Base-by-base conservation (phyloP, 2,797 vertebrate species). In the Petrocephalus sullivani region DNA sequence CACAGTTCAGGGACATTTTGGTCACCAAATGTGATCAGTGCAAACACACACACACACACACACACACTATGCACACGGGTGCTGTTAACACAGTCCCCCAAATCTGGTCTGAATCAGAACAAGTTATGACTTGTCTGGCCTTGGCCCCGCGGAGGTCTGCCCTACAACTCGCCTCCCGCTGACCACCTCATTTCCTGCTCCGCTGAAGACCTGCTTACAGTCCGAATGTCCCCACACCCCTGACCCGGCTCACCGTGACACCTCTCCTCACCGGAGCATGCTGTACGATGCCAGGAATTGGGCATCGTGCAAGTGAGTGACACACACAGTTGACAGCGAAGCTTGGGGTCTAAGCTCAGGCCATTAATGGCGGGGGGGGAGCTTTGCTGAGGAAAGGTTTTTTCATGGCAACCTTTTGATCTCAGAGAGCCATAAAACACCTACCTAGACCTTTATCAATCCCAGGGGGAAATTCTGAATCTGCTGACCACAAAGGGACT, bases 61-160 rank as follows among this genome's bases (percentile, higher is more conserved):
- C 6, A 75, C 71, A 56, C 3, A 87, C 57, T 8, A 23, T 23
- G 19, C 28, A 91, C 82, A 58, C 7, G 87, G 91, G 87, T 88
- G 92, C 93, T 95, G 33, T 95, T 93, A 94, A 93, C 94, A 89
- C 19, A 60, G 46, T 91, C 87, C 86, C 92, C 85, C 88, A 84
- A 23, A 23, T 1, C 41, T 89, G 89, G 90, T 92, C 90, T 81
- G 84, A 86, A 46, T 16, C 64, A n/a, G 89, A 92, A 91, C 92
- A 92, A 89, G 87, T 89, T 67, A 49, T 49, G 90, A 75, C 60
- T 87, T 85, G 64, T 81, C 90, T 88, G 19, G 67, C 88, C 56
- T 49, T 21, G 37, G 58, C 87, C 89, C 89, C 88, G 86, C 16
- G 51, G 37, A 67, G 60, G 60, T 19, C 4, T 2, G n/a, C 46